phyloP scores from a whole-genome alignment of 2,113 vertebrate species.

The Channa argus region DNA sequence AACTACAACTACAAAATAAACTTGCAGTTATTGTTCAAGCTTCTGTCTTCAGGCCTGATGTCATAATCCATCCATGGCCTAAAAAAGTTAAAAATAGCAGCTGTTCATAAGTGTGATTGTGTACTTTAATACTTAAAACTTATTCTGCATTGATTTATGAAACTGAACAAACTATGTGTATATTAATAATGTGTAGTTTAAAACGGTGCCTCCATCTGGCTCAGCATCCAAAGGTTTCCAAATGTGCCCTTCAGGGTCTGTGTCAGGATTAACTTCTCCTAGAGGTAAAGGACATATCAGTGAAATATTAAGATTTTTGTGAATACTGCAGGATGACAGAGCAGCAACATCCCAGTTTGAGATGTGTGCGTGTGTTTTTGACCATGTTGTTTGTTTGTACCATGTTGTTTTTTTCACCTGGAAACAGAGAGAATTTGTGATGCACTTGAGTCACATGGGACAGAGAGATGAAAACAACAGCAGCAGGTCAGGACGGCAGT shows the following conservation, averaged over 20 bases:
- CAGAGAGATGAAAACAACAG: slow-evolving; percentile 28
- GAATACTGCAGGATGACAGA: slow-evolving; percentile 8
- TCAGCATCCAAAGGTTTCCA: background rate
- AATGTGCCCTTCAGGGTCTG: background rate
- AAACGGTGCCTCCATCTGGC: too few species aligned
- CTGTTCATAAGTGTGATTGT: too few species aligned
- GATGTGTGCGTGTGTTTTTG: background rate
- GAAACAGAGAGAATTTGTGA: slow-evolving; percentile 27
- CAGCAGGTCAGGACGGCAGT: slow-evolving; percentile 30
- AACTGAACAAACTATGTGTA: too few species aligned
- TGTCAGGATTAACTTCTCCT: slow-evolving; percentile 27
- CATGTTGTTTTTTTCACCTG: slow-evolving; percentile 9
- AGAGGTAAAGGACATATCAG: slow-evolving; percentile 28
- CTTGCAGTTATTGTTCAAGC: too few species aligned
- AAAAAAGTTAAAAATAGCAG: too few species aligned
- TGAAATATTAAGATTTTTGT: slow-evolving; percentile 14
- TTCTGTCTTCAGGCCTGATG: too few species aligned
- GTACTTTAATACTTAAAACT: too few species aligned
- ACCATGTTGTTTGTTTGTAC: too few species aligned
- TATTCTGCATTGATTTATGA: too few species aligned
- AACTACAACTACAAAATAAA: too few species aligned
- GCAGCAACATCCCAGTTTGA: slow-evolving; percentile 16
- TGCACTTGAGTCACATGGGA: slow-evolving; percentile 45
- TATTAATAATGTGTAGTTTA: too few species aligned
- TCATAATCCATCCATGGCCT: too few species aligned